Conservation (phyloP, 2,113 vertebrate species). For the Phrynocephalus versicolor region DNA sequence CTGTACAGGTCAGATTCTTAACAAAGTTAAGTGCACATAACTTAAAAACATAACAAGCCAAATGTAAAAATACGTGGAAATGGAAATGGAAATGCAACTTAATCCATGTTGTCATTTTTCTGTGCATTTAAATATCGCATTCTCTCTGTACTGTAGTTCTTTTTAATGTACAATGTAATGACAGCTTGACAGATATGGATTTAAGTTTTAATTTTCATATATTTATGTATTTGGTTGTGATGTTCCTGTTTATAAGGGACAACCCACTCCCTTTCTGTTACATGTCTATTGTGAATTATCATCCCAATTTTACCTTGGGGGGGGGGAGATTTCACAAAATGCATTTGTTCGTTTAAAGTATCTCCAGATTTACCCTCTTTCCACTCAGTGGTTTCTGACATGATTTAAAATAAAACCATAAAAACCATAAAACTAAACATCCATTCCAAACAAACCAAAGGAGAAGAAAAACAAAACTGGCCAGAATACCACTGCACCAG, state of each 20-base stretch:
- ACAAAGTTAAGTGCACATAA: not conserved
- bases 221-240: too few relatives aligned
- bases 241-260: not conserved
- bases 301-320: not conserved
- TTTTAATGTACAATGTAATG: too few relatives aligned
- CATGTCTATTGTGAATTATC: not conserved
- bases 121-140: not conserved
- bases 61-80: not conserved
- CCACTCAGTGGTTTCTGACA: not conserved
- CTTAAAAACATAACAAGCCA: not conserved
- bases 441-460: too few relatives aligned
- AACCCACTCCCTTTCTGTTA: not conserved
- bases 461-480: too few relatives aligned
- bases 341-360: not conserved
- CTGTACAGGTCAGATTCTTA: not conserved
- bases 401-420: too few relatives aligned
- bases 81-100: not conserved
- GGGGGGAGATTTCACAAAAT: not conserved
- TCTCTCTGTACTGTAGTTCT: not conserved
- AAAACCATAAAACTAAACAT: too few relatives aligned
- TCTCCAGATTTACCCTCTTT: not conserved
- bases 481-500: too few relatives aligned
- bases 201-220: too few relatives aligned
- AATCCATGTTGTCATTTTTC: not conserved
- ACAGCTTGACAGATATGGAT: too few relatives aligned